phyloP scores from a whole-genome alignment of 2,888 invertebrate genomes.

The Drosophila borborema region DNA sequence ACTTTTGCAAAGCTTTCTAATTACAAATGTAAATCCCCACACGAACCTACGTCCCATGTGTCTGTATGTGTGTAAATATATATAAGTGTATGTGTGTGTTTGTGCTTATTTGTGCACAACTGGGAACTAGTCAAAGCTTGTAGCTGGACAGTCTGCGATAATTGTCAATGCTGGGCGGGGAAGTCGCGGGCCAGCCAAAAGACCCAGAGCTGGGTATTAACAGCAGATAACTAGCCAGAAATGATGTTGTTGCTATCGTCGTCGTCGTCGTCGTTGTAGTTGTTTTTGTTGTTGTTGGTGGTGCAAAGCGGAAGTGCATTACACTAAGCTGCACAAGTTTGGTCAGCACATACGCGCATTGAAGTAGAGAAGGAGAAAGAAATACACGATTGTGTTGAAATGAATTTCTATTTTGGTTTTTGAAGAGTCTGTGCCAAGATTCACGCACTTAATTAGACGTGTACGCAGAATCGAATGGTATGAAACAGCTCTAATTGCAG shows the following conservation, averaged over 20 bases:
- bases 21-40: slow-evolving; percentile 82
- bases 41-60: slow-evolving; percentile 28
- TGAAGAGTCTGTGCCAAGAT: slow-evolving; percentile 68
- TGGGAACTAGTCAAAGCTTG: slow-evolving; percentile 43
- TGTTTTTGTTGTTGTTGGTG: slow-evolving; percentile 30
- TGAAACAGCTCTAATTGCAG: slow-evolving; percentile 68
- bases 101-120: slow-evolving; percentile 6
- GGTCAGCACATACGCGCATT: background rate
- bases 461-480: slow-evolving; percentile 52
- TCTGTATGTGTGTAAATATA: slow-evolving; percentile 31
- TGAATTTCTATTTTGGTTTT: slow-evolving; percentile 61
- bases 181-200: background rate
- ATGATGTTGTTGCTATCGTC: slow-evolving; percentile 10
- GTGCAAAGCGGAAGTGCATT: slow-evolving; percentile 49
- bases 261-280: slow-evolving; percentile 30
- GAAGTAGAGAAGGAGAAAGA: background rate
- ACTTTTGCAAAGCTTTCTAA: slow-evolving; percentile 80
- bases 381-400: slow-evolving; percentile 62
- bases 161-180: slow-evolving; percentile 57
- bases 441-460: slow-evolving; percentile 76
- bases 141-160: slow-evolving; percentile 47
- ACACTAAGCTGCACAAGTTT: slow-evolving; percentile 15
- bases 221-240: slow-evolving; percentile 57
- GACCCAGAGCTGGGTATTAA: slow-evolving; percentile 46
- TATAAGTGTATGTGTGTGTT: background rate